Evolutionary conservation across 2,797 vertebrate genomes (phyloP), one percentile per base, ranked within the genome.

Genomic region (Mus caroli): DNA sequence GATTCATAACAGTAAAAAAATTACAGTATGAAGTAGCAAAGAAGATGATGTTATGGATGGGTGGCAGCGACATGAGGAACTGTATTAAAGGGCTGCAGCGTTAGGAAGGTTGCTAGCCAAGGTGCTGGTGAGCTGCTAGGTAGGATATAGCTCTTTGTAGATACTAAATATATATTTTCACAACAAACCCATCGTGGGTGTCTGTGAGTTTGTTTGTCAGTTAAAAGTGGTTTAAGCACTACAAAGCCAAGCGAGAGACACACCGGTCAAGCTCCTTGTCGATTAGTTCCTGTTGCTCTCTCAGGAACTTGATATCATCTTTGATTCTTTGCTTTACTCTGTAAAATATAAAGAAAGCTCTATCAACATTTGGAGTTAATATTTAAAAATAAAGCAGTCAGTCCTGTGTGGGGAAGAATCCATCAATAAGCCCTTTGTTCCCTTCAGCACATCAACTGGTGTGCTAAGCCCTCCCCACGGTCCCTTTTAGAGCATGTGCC

Each of bases 231-330:
- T 87, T 91, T 92, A 94, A 96, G 46, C 14, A 58, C 77, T 69
- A 71, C 11, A 40, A 79, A 85, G 20, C 40, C 60, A 37, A 95
- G 82, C 78, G 96, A 86, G 94, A 97, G 43, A 84, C 43, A 82
- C 97, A 98, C 92, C 94, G 97, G 76, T 86, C 87, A 58, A 98
- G 91, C 52, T 94, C 98, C 83, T 92, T 94, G 96, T 98, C 88
- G 60, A 97, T 96, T 94, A 92, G 90, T 92, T 96, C 88, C 86
- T 97, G 97, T 43, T 94, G 96, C 75, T 95, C 89, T 95, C 95
- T 96, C 90, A 98, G 91, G 79, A 91, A 14, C 95, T 91, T 82
- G 85, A 92, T 97, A 75, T 98, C 97, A 80, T 98, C 97, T 75
- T 56, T 56, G 71, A 97, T 95, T 78, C 78, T 96, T 17, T 97